These are phyloP conservation scores for Probosciger aterrimus DNA, from an alignment of 2,113 vertebrate species.

Conservation along the genomic window DNA sequence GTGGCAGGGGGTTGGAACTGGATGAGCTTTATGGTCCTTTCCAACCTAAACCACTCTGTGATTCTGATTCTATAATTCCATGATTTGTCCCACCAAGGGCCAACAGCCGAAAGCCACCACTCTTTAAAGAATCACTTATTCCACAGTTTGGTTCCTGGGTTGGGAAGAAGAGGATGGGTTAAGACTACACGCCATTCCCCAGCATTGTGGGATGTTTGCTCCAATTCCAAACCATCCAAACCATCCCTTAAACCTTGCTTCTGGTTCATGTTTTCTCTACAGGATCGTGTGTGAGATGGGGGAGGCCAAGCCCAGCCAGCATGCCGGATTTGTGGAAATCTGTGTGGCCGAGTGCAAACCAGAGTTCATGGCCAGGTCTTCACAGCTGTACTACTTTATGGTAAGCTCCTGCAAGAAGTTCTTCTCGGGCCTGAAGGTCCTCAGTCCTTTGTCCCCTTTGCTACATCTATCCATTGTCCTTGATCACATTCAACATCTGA, in stretches of 20 bases:
- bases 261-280: slow-evolving; percentile 22
- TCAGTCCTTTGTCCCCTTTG: background rate
- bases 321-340: slow-evolving; percentile 89
- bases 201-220: background rate
- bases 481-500: background rate
- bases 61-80: background rate
- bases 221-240: background rate
- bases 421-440: background rate
- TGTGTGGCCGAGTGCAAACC: slow-evolving; percentile 89
- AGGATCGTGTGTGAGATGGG: slow-evolving; percentile 99
- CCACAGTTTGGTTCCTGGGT: background rate
- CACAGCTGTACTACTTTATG: slow-evolving; percentile 97
- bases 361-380: slow-evolving; percentile 91
- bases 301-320: slow-evolving; percentile 91
- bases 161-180: background rate
- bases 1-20: background rate
- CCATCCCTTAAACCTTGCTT: background rate
- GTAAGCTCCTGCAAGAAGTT: slow-evolving; percentile 72
- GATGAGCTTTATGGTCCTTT: background rate
- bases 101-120: background rate
- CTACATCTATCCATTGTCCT: background rate
- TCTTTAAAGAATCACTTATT: background rate
- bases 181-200: background rate
- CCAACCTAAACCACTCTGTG: background rate
- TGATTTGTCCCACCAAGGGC: background rate